A percentile compares a stretch with the other conserved stretches of the same genome.
Evolutionary conservation across 1,140 invertebrate genomes (phyloP).

Genomic region (Panagrolaimus sp.): DNA sequence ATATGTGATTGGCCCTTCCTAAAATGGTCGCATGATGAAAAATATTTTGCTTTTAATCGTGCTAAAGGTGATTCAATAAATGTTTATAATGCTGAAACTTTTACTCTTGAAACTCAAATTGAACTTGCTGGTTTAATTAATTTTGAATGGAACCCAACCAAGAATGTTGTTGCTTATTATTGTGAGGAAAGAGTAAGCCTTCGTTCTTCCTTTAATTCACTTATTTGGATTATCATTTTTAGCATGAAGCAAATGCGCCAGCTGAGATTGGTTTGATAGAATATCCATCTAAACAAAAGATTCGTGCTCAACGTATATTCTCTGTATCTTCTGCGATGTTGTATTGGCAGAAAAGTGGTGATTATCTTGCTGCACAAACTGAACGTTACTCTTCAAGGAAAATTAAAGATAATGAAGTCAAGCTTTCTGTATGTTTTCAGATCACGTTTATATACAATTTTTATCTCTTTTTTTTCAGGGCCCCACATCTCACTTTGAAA

Average conservation of each 20-base stretch:
- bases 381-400: constrained; percentile 92
- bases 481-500: constrained; percentile 97
- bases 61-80: constrained; percentile 69
- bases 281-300: constrained; percentile 72
- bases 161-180: constrained; percentile 93
- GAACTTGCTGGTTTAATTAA: constrained; percentile 65
- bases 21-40: constrained; percentile 89
- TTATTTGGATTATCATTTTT: constrained; percentile 46
- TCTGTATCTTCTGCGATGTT: constrained; percentile 96
- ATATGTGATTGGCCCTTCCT: constrained; percentile 46
- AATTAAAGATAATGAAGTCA: constrained; percentile 72
- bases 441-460: no score
- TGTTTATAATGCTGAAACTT: constrained; percentile 72
- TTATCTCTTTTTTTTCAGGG: constrained; percentile 56
- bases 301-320: constrained; percentile 92
- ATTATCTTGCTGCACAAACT: constrained; percentile 94
- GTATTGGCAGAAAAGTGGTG: constrained; percentile 96
- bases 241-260: constrained; percentile 42
- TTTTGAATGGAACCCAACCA: constrained; percentile 94
- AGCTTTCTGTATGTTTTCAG: constrained; percentile 72
- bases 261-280: constrained; percentile 56
- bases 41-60: constrained; percentile 72
- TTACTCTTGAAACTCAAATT: constrained; percentile 41
- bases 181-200: constrained; percentile 80
- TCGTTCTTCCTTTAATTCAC: neutral